Conservation (phyloP, 2,888 invertebrate genomes). For the Dorcus hopei region DNA sequence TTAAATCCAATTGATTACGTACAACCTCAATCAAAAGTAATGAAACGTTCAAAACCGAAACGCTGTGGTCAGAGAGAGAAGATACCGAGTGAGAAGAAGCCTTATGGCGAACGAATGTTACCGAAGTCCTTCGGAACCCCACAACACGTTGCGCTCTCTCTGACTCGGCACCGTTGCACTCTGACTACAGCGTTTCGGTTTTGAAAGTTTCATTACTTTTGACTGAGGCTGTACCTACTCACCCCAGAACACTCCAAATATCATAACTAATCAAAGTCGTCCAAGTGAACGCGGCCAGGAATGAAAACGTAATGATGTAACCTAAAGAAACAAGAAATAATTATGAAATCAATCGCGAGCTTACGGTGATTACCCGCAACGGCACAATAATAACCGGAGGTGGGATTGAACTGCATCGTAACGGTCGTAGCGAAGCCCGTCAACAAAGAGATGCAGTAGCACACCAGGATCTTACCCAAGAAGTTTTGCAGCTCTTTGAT, state of each 20-base stretch:
- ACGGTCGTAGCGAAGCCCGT: conserved; percentile 4
- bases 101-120: no score
- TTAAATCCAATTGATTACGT: background rate
- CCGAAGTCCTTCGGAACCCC: no score
- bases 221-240: no score
- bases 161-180: no score
- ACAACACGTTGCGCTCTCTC: no score
- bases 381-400: background rate
- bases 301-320: conserved; percentile 64
- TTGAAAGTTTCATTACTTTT: no score
- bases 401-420: background rate
- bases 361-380: background rate
- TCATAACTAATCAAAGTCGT: conserved; percentile 78
- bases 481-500: conserved; percentile 9
- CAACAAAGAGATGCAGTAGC: conserved; percentile 7
- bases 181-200: no score
- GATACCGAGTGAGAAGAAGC: no score
- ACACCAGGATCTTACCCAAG: conserved; percentile 9
- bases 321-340: conserved; percentile 50
- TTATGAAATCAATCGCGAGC: background rate
- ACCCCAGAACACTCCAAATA: conserved; percentile 81
- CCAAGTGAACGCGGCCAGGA: conserved; percentile 72
- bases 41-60: no score
- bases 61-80: no score
- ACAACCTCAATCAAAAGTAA: no score